These are phyloP conservation scores for Eciton burchellii DNA, from an alignment of 1,140 invertebrate genomes.

Conservation along the genomic window DNA sequence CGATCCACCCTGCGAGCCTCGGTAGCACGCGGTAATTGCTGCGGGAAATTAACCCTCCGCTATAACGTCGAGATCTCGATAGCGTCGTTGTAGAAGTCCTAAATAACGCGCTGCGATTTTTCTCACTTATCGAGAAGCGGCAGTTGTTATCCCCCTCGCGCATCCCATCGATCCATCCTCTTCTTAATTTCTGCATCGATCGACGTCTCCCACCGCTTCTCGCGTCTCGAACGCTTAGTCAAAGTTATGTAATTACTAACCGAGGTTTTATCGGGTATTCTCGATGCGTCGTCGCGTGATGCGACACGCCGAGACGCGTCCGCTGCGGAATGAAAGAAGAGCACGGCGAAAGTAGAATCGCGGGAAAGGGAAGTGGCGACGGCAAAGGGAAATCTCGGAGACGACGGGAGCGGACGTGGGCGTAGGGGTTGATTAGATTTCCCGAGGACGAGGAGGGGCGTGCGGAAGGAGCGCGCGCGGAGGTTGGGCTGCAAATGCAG, in stretches of 20 bases:
- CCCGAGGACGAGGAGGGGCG: background rate
- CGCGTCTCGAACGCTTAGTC: too few relatives aligned
- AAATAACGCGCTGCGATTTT: conserved; percentile 27
- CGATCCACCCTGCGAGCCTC: conserved; percentile 34
- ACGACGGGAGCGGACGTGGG: conserved; percentile 13
- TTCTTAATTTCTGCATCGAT: background rate
- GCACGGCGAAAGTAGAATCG: background rate
- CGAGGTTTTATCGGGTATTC: background rate
- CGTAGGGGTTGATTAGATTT: conserved; percentile 61
- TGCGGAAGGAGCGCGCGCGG: conserved; percentile 3
- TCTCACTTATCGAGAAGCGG: background rate
- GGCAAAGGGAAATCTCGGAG: conserved; percentile 28
- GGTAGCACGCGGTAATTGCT: conserved; percentile 38
- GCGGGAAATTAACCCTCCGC: conserved; percentile 39
- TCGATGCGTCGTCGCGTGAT: background rate
- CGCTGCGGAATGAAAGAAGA: conserved; percentile 26
- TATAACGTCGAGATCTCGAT: conserved; percentile 52
- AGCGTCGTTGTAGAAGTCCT: conserved; percentile 26
- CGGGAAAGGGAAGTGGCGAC: background rate
- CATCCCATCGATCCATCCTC: background rate
- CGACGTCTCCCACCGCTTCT: background rate
- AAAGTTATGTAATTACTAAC: background rate
- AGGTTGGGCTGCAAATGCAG: conserved; percentile 54
- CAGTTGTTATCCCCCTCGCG: background rate
- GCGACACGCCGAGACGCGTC: background rate